These are phyloP conservation scores for Philereme vetulata DNA, from an alignment of 2,888 invertebrate genomes.

Conservation along the genomic window DNA sequence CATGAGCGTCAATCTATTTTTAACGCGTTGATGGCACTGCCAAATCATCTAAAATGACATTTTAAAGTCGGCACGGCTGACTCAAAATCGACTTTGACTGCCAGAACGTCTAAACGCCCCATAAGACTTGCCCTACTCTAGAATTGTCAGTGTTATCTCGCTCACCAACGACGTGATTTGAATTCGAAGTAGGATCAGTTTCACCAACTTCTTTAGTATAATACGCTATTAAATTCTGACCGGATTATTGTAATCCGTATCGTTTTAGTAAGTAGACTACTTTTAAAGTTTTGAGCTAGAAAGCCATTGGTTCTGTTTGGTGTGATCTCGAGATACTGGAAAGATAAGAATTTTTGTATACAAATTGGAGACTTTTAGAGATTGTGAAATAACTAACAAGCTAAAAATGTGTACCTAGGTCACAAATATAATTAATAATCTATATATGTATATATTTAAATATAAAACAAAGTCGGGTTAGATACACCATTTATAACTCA, in stretches of 20 bases:
- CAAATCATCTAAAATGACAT: not conserved
- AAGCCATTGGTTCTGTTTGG: constrained; percentile 27
- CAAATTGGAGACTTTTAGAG: not conserved
- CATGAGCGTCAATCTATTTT: not conserved
- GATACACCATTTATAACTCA: too few relatives aligned
- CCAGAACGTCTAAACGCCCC: not conserved
- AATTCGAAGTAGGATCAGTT: constrained; percentile 48
- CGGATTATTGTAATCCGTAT: constrained; percentile 53
- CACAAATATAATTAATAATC: too few relatives aligned
- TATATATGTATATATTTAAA: too few relatives aligned
- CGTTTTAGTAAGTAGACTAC: constrained; percentile 45
- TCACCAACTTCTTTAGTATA: constrained; percentile 39
- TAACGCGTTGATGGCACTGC: too few relatives aligned
- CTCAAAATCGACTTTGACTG: not conserved
- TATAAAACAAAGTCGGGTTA: too few relatives aligned
- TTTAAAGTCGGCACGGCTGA: not conserved
- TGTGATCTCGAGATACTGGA: too few relatives aligned
- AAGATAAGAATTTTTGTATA: not conserved
- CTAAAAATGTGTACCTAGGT: too few relatives aligned
- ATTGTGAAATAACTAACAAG: too few relatives aligned
- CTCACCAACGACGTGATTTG: constrained; percentile 48
- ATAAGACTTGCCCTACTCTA: constrained; percentile 25
- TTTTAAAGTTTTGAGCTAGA: constrained; percentile 46
- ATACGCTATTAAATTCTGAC: constrained; percentile 49
- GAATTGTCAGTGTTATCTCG: constrained; percentile 47